Conservation (phyloP, 1,140 invertebrate species). For the Drosophila trapezifrons region DNA sequence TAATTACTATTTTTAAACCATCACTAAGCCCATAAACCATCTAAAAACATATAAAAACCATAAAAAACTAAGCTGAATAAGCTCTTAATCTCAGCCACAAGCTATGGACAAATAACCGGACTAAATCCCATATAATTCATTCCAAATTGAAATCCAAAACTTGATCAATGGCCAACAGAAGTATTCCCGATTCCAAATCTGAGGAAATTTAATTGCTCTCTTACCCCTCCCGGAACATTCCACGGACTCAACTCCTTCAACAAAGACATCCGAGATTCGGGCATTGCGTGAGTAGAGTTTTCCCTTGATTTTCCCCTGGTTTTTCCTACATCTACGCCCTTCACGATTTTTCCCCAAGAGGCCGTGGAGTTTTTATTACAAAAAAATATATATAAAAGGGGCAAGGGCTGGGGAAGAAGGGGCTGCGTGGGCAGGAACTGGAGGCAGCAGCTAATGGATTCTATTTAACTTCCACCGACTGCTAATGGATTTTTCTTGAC, state of each 20-base stretch:
- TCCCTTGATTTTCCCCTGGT: constrained; percentile 4
- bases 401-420: background rate
- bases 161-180: constrained; percentile 13
- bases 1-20: background rate
- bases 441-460: constrained; percentile 80
- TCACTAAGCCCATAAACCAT: background rate
- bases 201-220: constrained; percentile 66
- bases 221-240: background rate
- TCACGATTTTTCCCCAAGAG: constrained; percentile 44
- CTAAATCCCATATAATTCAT: constrained; percentile 12
- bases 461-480: constrained; percentile 83
- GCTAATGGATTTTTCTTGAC: constrained; percentile 84
- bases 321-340: constrained; percentile 35
- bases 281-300: constrained; percentile 62
- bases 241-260: constrained; percentile 30
- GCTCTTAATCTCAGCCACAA: constrained; percentile 2
- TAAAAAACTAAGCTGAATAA: background rate
- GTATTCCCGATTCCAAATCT: constrained; percentile 36
- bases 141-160: constrained; percentile 9
- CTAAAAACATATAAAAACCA: background rate
- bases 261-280: constrained; percentile 44
- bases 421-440: constrained; percentile 45
- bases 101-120: constrained; percentile 22
- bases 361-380: constrained; percentile 72
- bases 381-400: constrained; percentile 34